These are phyloP conservation scores for Drosophila takahashii DNA, from an alignment of 1,140 invertebrate species.

Conservation along the genomic window DNA sequence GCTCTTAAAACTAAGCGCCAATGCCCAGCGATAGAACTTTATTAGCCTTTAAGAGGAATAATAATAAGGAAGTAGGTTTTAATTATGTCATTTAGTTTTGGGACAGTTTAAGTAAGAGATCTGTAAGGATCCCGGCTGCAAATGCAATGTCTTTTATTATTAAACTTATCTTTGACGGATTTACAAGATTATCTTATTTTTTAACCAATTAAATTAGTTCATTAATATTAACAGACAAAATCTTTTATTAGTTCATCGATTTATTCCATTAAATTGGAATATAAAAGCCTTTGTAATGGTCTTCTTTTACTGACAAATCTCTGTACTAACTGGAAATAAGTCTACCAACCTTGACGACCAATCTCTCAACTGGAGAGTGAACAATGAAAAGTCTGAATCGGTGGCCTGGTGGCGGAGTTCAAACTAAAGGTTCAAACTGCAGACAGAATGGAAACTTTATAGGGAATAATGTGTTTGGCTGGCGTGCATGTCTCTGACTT, in stretches of 20 bases:
- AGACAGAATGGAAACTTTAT: conserved; percentile 14
- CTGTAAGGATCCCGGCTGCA: too few species aligned
- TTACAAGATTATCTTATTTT: too few species aligned
- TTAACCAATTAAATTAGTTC: too few species aligned
- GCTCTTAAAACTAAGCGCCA: conserved; percentile 17
- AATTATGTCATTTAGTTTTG: conserved; percentile 16
- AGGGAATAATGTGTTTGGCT: conserved; percentile 8
- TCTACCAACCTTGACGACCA: background rate
- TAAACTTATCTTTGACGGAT: too few species aligned
- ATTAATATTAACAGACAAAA: too few species aligned
- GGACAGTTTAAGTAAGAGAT: background rate
- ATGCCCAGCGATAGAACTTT: conserved; percentile 15
- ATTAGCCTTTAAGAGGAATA: conserved; percentile 2
- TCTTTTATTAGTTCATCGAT: too few species aligned
- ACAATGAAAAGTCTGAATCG: background rate
- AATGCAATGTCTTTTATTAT: too few species aligned
- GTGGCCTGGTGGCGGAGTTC: background rate
- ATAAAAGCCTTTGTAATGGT: too few species aligned
- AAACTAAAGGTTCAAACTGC: conserved; percentile 3
- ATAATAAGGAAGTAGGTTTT: background rate
- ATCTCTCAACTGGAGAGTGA: conserved; percentile 5
- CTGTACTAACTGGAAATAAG: background rate
- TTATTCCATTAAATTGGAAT: too few species aligned
- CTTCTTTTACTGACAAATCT: background rate
- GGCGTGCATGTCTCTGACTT: conserved; percentile 27